Evolutionary conservation across 64 coral and sea anemone genomes (phyloP).

Genomic region (Montipora foliosa): DNA sequence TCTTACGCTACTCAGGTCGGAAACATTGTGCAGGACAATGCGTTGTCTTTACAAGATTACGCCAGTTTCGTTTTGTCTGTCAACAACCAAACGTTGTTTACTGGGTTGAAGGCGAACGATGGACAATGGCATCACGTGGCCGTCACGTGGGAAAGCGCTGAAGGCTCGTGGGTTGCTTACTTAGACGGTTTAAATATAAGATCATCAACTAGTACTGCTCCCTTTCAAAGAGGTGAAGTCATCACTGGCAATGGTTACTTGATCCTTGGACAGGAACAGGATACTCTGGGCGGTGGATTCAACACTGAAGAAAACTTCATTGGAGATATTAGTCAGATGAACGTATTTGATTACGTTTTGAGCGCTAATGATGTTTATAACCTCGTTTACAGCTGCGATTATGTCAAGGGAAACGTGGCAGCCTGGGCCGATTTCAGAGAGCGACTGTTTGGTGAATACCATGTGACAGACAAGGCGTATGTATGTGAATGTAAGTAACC

Average conservation of each 20-base stretch:
- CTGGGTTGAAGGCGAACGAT: slow-evolving; percentile 58
- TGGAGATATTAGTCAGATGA: slow-evolving; percentile 69
- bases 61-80: slow-evolving; percentile 72
- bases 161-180: slow-evolving; percentile 49
- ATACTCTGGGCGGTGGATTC: slow-evolving; percentile 52
- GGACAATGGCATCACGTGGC: slow-evolving; percentile 92
- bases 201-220: neutral
- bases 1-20: slow-evolving; percentile 63
- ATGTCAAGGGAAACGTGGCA: slow-evolving; percentile 77
- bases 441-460: slow-evolving; percentile 67
- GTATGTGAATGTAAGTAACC: slow-evolving; percentile 84
- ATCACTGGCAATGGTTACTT: slow-evolving; percentile 38
- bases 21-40: slow-evolving; percentile 71
- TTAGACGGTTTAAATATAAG: slow-evolving; percentile 18
- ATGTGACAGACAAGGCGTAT: slow-evolving; percentile 67
- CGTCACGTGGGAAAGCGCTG: slow-evolving; percentile 77
- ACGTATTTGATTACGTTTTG: slow-evolving; percentile 48
- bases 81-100: slow-evolving; percentile 78
- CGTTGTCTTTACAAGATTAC: slow-evolving; percentile 77
- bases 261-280: slow-evolving; percentile 73
- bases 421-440: slow-evolving; percentile 90
- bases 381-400: slow-evolving; percentile 76
- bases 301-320: slow-evolving; percentile 68
- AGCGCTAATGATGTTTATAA: slow-evolving; percentile 69
- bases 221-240: slow-evolving; percentile 61